A percentile compares a stretch with the other conserved stretches of the same genome.
These are phyloP conservation scores for Pelodytes ibericus DNA, from an alignment of 2,797 vertebrate genomes.

Conservation along the genomic window DNA sequence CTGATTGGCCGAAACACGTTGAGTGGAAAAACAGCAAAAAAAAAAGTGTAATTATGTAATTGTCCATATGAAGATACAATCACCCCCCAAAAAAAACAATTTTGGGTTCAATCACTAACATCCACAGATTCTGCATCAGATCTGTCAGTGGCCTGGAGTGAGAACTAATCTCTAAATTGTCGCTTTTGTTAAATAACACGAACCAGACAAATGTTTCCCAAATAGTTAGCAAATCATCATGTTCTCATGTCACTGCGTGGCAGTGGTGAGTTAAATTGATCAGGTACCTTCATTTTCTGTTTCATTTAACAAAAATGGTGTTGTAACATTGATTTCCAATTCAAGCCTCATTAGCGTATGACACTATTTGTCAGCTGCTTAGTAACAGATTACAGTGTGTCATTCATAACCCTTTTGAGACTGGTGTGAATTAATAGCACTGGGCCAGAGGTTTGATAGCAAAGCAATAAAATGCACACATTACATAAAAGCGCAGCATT, in stretches of 20 bases:
- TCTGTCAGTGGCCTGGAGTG: too few relatives aligned
- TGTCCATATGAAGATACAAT: too few relatives aligned
- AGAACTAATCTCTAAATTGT: too few relatives aligned
- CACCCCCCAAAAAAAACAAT: too few relatives aligned
- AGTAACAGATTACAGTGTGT: slow-evolving; percentile 56
- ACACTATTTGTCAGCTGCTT: slow-evolving; percentile 59
- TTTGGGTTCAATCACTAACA: too few relatives aligned
- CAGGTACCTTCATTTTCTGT: slow-evolving; percentile 47
- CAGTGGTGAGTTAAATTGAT: slow-evolving; percentile 54
- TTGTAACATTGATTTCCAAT: slow-evolving; percentile 65
- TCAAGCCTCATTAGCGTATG: slow-evolving; percentile 59
- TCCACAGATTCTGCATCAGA: too few relatives aligned
- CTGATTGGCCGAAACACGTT: too few relatives aligned
- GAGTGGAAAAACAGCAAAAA: too few relatives aligned
- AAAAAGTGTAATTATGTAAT: too few relatives aligned
- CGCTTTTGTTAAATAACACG: slow-evolving; percentile 13
- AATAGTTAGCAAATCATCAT: not conserved
- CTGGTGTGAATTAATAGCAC: slow-evolving; percentile 38
- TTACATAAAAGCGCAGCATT: slow-evolving; percentile 26
- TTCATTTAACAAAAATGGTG: slow-evolving; percentile 55
- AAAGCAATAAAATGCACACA: slow-evolving; percentile 36
- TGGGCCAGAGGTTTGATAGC: slow-evolving; percentile 37
- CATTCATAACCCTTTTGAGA: slow-evolving; percentile 54
- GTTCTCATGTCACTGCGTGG: slow-evolving; percentile 3
- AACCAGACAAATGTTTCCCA: slow-evolving; percentile 6